A percentile compares a stretch with the other conserved stretches of the same genome.
phyloP scores from a whole-genome alignment of 2,113 vertebrate species.

The Furnarius figulus region DNA sequence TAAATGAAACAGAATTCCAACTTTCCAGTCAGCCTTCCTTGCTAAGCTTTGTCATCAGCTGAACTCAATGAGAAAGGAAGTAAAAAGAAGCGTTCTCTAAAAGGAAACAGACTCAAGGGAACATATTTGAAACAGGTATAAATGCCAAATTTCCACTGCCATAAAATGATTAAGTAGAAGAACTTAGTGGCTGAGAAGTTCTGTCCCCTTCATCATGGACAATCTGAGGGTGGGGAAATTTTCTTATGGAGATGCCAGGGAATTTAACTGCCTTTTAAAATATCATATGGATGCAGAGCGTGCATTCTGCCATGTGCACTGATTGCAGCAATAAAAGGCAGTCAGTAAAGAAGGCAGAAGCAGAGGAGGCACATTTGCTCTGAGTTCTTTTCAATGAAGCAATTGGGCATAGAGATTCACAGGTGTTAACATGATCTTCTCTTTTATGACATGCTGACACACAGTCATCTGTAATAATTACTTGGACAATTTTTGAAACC shows the following conservation, averaged over 20 bases:
- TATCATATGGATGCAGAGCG: not conserved
- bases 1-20: not conserved
- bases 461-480: not conserved
- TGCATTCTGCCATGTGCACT: not conserved
- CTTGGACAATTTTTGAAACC: not conserved
- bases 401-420: not conserved
- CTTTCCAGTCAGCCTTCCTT: conserved; percentile 30
- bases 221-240: not conserved
- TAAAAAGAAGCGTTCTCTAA: not conserved
- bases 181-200: not conserved
- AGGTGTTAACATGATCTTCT: not conserved
- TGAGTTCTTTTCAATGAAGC: not conserved
- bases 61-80: not conserved
- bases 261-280: not conserved
- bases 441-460: not conserved
- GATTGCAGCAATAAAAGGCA: not conserved
- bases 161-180: not conserved
- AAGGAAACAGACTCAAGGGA: conserved; percentile 29
- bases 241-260: not conserved
- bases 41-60: not conserved
- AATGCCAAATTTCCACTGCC: conserved; percentile 35
- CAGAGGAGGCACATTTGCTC: not conserved
- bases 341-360: not conserved
- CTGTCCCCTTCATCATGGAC: not conserved
- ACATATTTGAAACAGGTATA: not conserved